A percentile compares a stretch with the other conserved stretches of the same genome.
phyloP scores from a whole-genome alignment of 2,888 invertebrate species.

The Anoplius nigerrimus region DNA sequence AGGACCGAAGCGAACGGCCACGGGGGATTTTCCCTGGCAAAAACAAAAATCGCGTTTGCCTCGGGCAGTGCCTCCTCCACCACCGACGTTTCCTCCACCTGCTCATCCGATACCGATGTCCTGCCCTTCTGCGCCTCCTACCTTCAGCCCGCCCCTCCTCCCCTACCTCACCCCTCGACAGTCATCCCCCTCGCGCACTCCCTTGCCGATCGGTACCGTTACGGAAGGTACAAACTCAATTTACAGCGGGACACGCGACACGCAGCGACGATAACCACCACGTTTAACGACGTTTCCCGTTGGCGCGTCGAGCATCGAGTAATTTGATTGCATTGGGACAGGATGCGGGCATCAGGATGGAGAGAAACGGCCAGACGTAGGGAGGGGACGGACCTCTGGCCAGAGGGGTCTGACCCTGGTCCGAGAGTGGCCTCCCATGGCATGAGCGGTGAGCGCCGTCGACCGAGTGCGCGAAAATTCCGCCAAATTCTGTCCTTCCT shows the following conservation, averaged over 20 bases:
- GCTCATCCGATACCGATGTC: background rate
- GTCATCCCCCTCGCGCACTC: constrained; percentile 27
- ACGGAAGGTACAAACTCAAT: constrained; percentile 69
- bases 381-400: constrained; percentile 12
- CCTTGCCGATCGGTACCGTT: constrained; percentile 40
- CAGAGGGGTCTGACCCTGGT: constrained; percentile 6
- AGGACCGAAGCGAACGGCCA: constrained; percentile 18
- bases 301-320: constrained; percentile 69
- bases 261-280: constrained; percentile 69
- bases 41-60: constrained; percentile 55
- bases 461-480: background rate
- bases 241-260: constrained; percentile 69
- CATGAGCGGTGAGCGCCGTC: too few species aligned
- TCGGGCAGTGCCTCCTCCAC: constrained; percentile 2
- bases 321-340: constrained; percentile 67
- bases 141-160: background rate
- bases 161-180: constrained; percentile 29
- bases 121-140: background rate
- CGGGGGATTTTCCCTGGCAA: constrained; percentile 44
- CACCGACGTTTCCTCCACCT: background rate
- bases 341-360: constrained; percentile 39
- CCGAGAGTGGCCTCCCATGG: background rate
- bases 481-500: constrained; percentile 23
- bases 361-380: constrained; percentile 19
- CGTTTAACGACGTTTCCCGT: constrained; percentile 72